Evolutionary conservation across 2,113 vertebrate species (phyloP).

Genomic region (Cyanoramphus novaezelandiae): DNA sequence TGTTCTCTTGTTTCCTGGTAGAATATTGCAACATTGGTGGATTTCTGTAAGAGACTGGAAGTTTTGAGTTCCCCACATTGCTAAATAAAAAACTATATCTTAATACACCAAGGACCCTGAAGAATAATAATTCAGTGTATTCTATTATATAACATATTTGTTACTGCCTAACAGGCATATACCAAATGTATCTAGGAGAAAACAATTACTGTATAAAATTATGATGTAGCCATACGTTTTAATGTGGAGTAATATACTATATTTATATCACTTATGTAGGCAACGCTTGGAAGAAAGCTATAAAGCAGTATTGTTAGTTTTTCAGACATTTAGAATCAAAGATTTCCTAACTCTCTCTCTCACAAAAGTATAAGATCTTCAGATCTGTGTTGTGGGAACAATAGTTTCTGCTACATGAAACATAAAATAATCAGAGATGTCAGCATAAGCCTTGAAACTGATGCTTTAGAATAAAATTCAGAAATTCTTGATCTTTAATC

Average conservation of each 20-base stretch:
- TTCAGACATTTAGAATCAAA: not conserved
- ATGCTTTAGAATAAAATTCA: not conserved
- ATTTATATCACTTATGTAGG: not conserved
- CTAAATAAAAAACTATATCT: not conserved
- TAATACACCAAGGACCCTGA: not conserved
- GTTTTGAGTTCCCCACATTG: not conserved
- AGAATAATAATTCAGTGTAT: not conserved
- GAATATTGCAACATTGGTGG: not conserved
- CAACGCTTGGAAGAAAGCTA: not conserved
- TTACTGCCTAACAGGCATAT: not conserved
- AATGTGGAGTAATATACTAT: not conserved
- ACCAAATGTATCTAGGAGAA: not conserved
- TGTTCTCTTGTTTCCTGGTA: not conserved
- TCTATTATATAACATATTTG: not conserved
- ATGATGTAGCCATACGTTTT: not conserved
- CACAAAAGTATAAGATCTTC: not conserved
- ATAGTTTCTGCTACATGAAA: not conserved
- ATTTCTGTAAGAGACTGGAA: not conserved
- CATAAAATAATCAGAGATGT: not conserved
- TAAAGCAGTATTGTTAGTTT: not conserved
- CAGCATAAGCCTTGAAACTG: not conserved
- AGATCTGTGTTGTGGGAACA: not conserved
- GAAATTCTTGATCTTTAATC: not conserved
- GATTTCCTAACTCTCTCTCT: not conserved
- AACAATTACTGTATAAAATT: not conserved